Evolutionary conservation across 2,113 vertebrate species (phyloP).

Genomic region (Perognathus longimembris): DNA sequence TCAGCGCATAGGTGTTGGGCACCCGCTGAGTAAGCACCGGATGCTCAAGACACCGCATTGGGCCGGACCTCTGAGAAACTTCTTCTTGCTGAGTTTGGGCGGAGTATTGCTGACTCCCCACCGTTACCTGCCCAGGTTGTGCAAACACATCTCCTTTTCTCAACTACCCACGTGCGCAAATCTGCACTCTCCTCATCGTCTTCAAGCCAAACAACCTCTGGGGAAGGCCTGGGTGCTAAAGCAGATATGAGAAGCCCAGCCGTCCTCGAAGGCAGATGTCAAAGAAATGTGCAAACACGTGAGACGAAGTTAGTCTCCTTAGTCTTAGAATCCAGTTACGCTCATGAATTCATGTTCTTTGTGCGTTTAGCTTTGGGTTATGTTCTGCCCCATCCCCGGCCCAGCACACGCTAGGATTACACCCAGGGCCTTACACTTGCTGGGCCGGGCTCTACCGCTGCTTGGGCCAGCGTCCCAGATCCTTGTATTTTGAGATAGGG

Average conservation of each 20-base stretch:
- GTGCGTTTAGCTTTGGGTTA: too few relatives aligned
- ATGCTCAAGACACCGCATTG: background rate
- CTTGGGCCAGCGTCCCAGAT: too few relatives aligned
- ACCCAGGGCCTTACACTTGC: too few relatives aligned
- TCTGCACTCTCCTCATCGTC: background rate
- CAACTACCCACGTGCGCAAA: background rate
- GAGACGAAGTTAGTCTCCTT: background rate
- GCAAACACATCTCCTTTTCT: background rate
- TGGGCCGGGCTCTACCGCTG: too few relatives aligned
- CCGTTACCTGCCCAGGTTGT: too few relatives aligned
- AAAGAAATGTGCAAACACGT: background rate
- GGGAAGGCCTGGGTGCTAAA: background rate
- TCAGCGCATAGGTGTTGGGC: too few relatives aligned
- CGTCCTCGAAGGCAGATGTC: background rate
- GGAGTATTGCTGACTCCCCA: background rate
- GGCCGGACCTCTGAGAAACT: background rate
- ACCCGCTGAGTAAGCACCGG: background rate
- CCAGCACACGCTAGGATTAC: too few relatives aligned
- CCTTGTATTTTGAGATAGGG: too few relatives aligned
- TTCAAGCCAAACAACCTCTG: background rate
- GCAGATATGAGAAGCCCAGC: background rate
- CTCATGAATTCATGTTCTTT: background rate
- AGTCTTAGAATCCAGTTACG: background rate
- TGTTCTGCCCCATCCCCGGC: too few relatives aligned
- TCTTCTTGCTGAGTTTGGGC: background rate